These are phyloP conservation scores for Leucoraja ocellata DNA, from an alignment of 2,797 vertebrate genomes.

Conservation along the genomic window DNA sequence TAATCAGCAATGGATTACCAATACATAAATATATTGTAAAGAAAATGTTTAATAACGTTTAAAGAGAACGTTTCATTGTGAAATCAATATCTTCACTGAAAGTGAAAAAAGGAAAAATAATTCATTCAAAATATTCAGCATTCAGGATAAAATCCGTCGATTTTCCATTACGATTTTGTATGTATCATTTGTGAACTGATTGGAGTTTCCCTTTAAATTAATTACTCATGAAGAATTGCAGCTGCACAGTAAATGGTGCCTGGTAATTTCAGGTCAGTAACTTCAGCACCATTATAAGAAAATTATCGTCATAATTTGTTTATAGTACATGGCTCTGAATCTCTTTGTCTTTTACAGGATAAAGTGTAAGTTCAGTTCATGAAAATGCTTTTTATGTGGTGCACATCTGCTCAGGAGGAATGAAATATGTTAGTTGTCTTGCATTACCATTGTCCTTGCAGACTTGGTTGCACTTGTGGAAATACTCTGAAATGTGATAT, in stretches of 20 bases:
- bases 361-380: conserved; percentile 28
- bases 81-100: background rate
- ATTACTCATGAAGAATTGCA: conserved; percentile 33
- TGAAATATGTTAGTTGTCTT: background rate
- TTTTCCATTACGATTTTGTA: conserved; percentile 4
- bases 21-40: background rate
- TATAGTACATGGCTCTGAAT: conserved; percentile 19
- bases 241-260: conserved; percentile 17
- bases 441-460: background rate
- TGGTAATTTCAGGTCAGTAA: conserved; percentile 31
- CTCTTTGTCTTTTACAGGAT: background rate
- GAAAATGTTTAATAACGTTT: background rate
- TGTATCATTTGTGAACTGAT: conserved; percentile 28
- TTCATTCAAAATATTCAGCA: background rate
- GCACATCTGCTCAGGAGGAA: background rate
- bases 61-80: background rate
- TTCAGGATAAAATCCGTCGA: background rate
- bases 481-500: background rate
- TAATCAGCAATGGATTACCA: background rate
- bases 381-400: background rate
- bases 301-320: conserved; percentile 30
- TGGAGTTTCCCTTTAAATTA: conserved; percentile 36
- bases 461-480: background rate
- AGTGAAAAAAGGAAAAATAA: background rate
- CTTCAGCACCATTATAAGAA: conserved; percentile 32